Evolutionary conservation across 2,113 vertebrate genomes (phyloP), one percentile per base, ranked within the genome.

Genomic region (Suricata suricatta): DNA sequence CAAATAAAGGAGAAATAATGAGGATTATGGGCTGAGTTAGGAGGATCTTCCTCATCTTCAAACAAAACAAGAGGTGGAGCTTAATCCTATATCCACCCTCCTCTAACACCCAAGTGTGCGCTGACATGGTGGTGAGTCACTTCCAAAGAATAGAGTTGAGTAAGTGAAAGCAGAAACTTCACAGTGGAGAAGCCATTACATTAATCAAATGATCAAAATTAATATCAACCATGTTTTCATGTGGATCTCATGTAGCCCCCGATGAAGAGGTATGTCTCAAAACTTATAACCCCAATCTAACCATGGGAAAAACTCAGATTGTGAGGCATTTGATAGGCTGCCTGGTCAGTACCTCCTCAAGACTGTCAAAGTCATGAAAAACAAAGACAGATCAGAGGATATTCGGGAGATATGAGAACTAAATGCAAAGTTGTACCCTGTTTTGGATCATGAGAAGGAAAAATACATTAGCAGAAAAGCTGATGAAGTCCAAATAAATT

Each of bases 181-280:
- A 47, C 15, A 14, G 25, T 60, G 33, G 33, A 54, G 33, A 87
- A 82, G 41, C 4, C 0, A 0, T 13, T 41, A 5, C 13, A 12
- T 77, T 47, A 63, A 21, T 50, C 23, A 38, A 35, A 57, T 52
- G n/a, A 41, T 50, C n/a, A 31, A 74, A 63, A 31, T 83, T 44
- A 66, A 13, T 4, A 16, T 19, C 4, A 7, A 15, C 1, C 9
- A 4, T 3, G 4, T 33, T 41, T 9, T 66, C 35, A 9, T 33
- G 3, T 17, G 44, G 9, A 5, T 69, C 27, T 7, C 29, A 15
- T 0, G 7, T 15, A 7, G 16, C 13, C 41, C 38, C 4, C 19
- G 8, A 44, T 8, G 15, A 69, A 41, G 35, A 68, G 41, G 16
- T 33, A 41, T 84, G 80, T 87, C 5, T 79, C 76, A 19, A 64